Evolutionary conservation across 2,888 invertebrate genomes (phyloP).

Genomic region (Cerceris ruficornis): DNA sequence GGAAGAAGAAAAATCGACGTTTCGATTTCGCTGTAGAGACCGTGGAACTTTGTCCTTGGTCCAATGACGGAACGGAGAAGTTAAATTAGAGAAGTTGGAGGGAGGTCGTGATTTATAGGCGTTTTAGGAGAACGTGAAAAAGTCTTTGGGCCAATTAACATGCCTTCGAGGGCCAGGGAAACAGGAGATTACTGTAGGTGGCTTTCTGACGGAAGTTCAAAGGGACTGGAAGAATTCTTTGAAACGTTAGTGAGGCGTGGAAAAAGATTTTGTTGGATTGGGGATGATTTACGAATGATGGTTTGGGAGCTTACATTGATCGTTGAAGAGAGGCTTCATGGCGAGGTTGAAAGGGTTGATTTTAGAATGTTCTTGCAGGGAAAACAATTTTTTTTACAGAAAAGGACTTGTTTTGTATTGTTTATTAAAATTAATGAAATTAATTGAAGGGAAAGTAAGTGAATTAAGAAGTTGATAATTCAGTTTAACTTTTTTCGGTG

Average conservation of each 20-base stretch:
- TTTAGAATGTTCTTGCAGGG: too few relatives aligned
- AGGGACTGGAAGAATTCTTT: conserved; percentile 7
- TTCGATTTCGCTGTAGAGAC: not conserved
- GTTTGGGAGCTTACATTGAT: not conserved
- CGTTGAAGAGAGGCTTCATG: too few relatives aligned
- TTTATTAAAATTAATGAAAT: too few relatives aligned
- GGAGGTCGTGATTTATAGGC: conserved; percentile 23
- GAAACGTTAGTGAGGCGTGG: too few relatives aligned
- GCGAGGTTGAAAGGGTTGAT: too few relatives aligned
- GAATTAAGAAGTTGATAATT: too few relatives aligned
- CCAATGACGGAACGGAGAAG: conserved; percentile 13
- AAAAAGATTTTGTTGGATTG: not conserved
- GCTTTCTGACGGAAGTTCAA: conserved; percentile 39
- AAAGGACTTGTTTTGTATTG: too few relatives aligned
- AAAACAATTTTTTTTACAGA: too few relatives aligned
- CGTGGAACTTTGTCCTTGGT: conserved; percentile 20
- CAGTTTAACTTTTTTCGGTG: too few relatives aligned
- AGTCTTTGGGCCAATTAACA: conserved; percentile 43
- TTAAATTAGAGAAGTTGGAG: conserved; percentile 15
- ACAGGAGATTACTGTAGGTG: conserved; percentile 42
- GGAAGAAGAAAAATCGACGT: conserved; percentile 2
- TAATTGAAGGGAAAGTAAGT: too few relatives aligned
- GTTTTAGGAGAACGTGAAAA: conserved; percentile 11
- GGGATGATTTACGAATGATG: not conserved
- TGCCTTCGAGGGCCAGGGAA: conserved; percentile 38